phyloP scores from a whole-genome alignment of 2,797 vertebrate species.

The Acropternis orthonyx region DNA sequence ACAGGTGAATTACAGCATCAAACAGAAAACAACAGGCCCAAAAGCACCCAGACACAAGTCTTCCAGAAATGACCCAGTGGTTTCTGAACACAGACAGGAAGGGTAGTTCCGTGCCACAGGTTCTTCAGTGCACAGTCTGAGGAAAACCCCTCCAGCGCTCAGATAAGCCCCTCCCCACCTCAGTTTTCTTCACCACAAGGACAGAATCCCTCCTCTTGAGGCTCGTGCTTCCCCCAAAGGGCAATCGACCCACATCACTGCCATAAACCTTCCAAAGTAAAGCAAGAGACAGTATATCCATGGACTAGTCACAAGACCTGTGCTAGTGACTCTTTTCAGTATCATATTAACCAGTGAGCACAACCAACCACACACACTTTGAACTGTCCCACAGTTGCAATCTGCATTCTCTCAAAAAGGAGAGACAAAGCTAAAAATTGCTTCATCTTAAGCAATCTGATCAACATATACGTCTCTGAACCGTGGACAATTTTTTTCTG shows the following conservation, averaged over 20 bases:
- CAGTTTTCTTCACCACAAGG: neutral
- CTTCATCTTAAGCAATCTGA: neutral
- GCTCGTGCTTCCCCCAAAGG: neutral
- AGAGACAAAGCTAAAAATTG: neutral
- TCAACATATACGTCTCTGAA: neutral
- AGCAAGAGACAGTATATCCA: neutral
- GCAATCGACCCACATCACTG: fast-evolving
- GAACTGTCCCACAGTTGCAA: neutral
- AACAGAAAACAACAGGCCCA: neutral
- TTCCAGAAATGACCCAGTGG: neutral
- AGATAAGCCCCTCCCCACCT: neutral
- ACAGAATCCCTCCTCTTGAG: neutral
- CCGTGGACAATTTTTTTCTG: neutral
- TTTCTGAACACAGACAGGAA: neutral
- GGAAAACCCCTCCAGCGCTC: neutral
- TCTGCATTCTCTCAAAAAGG: neutral
- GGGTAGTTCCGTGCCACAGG: neutral
- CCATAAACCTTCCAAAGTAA: neutral
- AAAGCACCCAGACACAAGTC: neutral
- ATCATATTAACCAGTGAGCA: neutral
- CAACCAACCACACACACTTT: neutral
- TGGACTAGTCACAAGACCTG: neutral
- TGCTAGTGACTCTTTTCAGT: neutral
- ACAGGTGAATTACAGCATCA: neutral
- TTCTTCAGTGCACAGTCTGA: neutral